Evolutionary conservation across 1,140 invertebrate genomes (phyloP), one percentile per base, ranked within the genome.

Genomic region (Macrostomum lignano): DNA sequence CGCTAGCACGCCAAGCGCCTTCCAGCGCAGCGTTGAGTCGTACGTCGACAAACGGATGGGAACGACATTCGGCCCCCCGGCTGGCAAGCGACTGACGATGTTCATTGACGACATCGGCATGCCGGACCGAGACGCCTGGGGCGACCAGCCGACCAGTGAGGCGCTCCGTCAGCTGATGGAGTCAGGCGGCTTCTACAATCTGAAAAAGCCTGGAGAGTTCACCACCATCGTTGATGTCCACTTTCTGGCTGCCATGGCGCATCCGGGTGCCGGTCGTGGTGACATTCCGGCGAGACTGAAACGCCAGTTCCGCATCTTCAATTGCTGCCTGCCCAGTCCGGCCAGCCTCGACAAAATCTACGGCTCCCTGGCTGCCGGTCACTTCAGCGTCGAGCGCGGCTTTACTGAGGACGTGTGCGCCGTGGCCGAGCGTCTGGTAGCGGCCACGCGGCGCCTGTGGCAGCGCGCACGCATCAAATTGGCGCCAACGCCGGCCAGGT

Each of bases 31-130:
- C 0, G 73, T 88, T 36, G 81, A 93, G 51, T 81, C 77, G 45
- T 88, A 82, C 48, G 70, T 91, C 1, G 81, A 93, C 47, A 91
- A 91, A 57, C 62, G 81, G 36, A 72, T 82, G 60, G 82, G 81
- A 10, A 82, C 67, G 45, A 88, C 74, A 1, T 91, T 79, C 56
- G 81, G 82, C 2, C 79, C 82, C 11, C 69, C 77, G 2, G 73
- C 71, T 42, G 77, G 77, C 3, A 78, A 77, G 42, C 76, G 73
- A 47, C 73, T 93, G 71, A 68, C 78, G 10, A 65, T 86, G 5
- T 88, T 93, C 44, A 73, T 93, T 35, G 82, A 93, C 48, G 82
- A 93, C 47, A 70, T 93, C 25, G 88, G 86, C 60, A 65, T 88
- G 45, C 82, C 82, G 0, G 67, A 81, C 48, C 79, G 86, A 22